phyloP scores from a whole-genome alignment of 2,113 vertebrate genomes.

The Centropus unirufus region DNA sequence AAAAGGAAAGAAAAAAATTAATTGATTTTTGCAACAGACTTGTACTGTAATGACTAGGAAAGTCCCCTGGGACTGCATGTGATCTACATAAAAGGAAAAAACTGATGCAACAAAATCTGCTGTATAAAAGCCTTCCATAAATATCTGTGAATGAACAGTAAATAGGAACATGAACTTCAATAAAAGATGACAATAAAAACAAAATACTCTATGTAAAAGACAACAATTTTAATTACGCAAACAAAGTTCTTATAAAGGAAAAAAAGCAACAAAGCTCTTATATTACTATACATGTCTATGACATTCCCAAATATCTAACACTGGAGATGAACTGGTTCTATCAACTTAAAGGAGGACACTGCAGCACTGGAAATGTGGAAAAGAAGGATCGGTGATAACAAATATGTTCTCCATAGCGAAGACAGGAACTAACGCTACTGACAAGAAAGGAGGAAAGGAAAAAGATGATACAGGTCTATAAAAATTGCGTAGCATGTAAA shows the following conservation, averaged over 20 bases:
- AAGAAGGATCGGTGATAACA: background rate
- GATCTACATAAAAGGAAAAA: background rate
- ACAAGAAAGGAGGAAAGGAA: background rate
- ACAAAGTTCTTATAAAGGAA: background rate
- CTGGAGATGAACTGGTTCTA: background rate
- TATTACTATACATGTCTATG: accelerated
- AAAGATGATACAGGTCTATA: background rate
- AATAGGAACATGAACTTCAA: background rate
- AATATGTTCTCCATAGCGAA: background rate
- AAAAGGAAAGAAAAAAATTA: background rate
- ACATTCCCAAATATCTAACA: background rate
- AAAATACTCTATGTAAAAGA: background rate
- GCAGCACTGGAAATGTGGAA: background rate
- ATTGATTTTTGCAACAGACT: background rate
- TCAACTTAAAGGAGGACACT: background rate
- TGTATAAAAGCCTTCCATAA: background rate
- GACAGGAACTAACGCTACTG: background rate
- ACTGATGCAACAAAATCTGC: background rate
- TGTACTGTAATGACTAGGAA: background rate
- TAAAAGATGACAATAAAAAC: background rate
- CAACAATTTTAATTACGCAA: background rate
- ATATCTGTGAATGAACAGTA: background rate
- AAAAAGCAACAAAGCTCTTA: background rate
- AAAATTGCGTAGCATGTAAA: background rate
- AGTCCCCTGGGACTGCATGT: background rate